These are phyloP conservation scores for Damaliscus lunatus DNA, from an alignment of 2,113 vertebrate species.

Conservation along the genomic window DNA sequence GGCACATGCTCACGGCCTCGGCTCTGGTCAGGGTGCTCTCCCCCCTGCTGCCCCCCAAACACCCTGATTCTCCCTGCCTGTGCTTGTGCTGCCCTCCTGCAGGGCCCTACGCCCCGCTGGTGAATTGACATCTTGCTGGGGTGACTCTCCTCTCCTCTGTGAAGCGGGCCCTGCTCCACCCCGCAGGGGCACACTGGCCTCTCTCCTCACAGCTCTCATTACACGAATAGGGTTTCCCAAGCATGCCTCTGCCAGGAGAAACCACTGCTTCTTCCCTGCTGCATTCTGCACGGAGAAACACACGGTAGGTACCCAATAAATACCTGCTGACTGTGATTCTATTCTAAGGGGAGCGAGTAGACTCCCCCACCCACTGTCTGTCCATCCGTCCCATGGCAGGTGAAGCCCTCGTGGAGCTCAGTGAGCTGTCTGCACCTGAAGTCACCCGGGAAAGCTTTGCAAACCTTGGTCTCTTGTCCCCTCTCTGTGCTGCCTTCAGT, in stretches of 20 bases:
- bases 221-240: neutral
- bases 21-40: neutral
- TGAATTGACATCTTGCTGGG: neutral
- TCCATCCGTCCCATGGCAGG: neutral
- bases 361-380: accelerated
- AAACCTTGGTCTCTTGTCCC: neutral
- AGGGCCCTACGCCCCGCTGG: neutral
- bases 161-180: neutral
- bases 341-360: neutral
- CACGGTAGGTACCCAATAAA: neutral
- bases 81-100: accelerated
- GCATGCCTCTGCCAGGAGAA: neutral
- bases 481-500: neutral
- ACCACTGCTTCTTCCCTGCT: neutral
- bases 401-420: neutral
- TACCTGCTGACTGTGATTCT: neutral
- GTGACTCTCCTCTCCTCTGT: neutral
- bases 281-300: neutral
- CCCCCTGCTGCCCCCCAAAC: neutral
- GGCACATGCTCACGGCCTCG: accelerated
- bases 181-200: neutral
- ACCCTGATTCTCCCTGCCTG: neutral
- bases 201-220: neutral
- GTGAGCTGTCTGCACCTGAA: neutral
- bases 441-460: neutral